Conservation (phyloP, 35 echinoderm and acorn worm genomes). For the Holothuria glaberrima region DNA sequence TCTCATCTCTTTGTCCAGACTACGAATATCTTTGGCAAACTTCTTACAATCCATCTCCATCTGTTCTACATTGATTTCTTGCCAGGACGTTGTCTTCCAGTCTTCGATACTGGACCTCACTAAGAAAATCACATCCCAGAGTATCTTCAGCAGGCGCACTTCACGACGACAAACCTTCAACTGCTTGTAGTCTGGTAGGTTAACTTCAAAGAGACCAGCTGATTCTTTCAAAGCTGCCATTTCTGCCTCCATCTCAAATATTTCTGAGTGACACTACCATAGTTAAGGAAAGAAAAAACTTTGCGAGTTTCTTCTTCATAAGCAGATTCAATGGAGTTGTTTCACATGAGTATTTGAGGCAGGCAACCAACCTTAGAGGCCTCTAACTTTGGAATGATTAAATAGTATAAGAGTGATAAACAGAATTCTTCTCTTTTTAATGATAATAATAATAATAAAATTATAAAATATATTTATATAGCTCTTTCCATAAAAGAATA, state of each 20-base stretch:
- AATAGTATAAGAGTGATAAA: too few species aligned
- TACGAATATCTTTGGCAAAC: conserved; percentile 97
- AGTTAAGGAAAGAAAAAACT: not conserved
- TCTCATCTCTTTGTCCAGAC: conserved; percentile 98
- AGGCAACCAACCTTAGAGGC: too few species aligned
- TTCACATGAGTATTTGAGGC: too few species aligned
- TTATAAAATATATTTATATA: too few species aligned
- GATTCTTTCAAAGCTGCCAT: conserved; percentile 92
- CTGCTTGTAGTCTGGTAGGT: conserved; percentile 92
- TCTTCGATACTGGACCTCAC: conserved; percentile 89
- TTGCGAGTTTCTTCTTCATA: not conserved
- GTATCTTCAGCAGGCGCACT: conserved; percentile 81
- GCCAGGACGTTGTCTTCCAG: conserved; percentile 98
- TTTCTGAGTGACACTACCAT: conserved; percentile 72
- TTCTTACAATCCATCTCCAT: conserved; percentile 99
- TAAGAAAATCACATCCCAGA: conserved; percentile 94
- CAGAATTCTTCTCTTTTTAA: too few species aligned
- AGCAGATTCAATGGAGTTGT: too few species aligned
- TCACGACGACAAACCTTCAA: conserved; percentile 90
- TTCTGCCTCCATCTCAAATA: conserved; percentile 84
- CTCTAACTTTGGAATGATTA: too few species aligned
- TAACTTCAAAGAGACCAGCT: conserved; percentile 95
- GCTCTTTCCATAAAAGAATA: too few species aligned
- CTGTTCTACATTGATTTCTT: conserved; percentile 98
- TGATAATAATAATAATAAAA: too few species aligned